Conservation (phyloP, 2,888 invertebrate genomes). For the Ephialtes manifestator region DNA sequence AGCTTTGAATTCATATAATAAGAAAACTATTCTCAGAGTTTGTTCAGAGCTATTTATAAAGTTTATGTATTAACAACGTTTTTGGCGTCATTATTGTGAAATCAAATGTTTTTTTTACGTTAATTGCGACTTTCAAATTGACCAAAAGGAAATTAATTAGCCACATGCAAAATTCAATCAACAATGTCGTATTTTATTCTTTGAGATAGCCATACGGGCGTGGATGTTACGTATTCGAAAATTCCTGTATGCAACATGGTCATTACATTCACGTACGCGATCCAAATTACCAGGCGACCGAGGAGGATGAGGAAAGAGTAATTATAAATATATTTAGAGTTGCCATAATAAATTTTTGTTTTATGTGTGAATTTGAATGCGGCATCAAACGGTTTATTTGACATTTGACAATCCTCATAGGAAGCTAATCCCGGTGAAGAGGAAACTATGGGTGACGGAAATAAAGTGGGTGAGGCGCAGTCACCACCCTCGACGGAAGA, state of each 20-base stretch:
- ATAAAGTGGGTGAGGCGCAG: conserved; percentile 48
- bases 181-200: conserved; percentile 1
- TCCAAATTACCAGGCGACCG: conserved; percentile 86
- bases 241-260: conserved; percentile 92
- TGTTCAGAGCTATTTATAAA: no score
- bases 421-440: conserved; percentile 46
- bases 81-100: no score
- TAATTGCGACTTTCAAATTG: not conserved
- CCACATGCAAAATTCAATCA: not conserved
- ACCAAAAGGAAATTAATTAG: not conserved
- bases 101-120: not conserved
- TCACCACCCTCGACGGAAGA: conserved; percentile 74
- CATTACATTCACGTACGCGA: conserved; percentile 89
- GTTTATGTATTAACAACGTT: no score
- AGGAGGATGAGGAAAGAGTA: conserved; percentile 70
- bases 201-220: conserved; percentile 88
- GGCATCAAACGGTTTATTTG: not conserved
- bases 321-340: conserved; percentile 21
- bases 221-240: conserved; percentile 92
- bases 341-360: not conserved
- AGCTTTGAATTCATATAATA: no score
- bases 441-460: conserved; percentile 58
- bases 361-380: not conserved
- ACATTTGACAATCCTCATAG: conserved; percentile 55
- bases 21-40: no score